Conservation (phyloP, 2,888 invertebrate genomes). For the Lithophane ornitopus region DNA sequence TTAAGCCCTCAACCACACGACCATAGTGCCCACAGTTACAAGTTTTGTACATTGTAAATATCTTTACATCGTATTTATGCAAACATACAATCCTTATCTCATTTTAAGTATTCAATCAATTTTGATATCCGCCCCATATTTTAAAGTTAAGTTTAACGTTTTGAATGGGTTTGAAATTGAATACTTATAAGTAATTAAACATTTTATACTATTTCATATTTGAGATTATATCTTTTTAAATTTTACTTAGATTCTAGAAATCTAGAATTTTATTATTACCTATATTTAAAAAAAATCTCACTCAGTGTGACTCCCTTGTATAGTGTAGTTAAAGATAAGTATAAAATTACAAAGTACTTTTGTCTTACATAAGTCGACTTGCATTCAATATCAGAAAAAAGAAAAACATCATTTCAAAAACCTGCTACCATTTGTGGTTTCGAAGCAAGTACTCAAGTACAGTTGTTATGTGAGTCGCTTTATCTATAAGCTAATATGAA, state of each 20-base stretch:
- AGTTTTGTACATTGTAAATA: conserved; percentile 60
- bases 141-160: conserved; percentile 42
- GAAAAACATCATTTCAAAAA: background rate
- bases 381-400: conserved; percentile 18
- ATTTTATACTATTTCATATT: conserved; percentile 73
- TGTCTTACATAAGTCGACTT: conserved; percentile 49
- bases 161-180: conserved; percentile 54
- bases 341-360: conserved; percentile 37
- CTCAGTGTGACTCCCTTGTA: conserved; percentile 41
- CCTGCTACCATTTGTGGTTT: background rate
- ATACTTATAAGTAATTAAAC: conserved; percentile 48
- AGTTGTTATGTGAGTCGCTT: conserved; percentile 39
- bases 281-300: conserved; percentile 56
- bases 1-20: conserved; percentile 44
- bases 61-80: conserved; percentile 49
- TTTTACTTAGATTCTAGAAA: conserved; percentile 57
- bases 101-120: conserved; percentile 33
- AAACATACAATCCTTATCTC: conserved; percentile 23
- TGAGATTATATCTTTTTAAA: conserved; percentile 63
- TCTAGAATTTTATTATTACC: conserved; percentile 44
- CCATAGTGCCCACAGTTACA: conserved; percentile 44
- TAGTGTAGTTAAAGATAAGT: conserved; percentile 54
- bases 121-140: conserved; percentile 61
- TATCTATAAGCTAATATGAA: conserved; percentile 33
- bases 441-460: background rate